These are phyloP conservation scores for Rhagoletis pomonella DNA, from an alignment of 1,140 invertebrate species.

Conservation along the genomic window DNA sequence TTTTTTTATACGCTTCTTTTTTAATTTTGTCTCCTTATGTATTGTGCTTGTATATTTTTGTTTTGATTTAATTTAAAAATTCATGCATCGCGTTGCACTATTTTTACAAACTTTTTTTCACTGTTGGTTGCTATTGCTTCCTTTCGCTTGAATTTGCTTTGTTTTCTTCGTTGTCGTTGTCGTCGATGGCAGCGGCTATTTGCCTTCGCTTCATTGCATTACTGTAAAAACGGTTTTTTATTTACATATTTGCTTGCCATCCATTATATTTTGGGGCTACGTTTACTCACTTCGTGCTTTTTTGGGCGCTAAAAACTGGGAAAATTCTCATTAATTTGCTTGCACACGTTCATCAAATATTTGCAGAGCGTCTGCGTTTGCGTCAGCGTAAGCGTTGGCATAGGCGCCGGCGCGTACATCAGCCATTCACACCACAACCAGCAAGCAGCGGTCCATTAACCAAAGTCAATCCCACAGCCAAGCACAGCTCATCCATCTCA, in stretches of 20 bases:
- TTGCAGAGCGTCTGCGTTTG: constrained; percentile 62
- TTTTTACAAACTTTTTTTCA: neutral
- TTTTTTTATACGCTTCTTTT: neutral
- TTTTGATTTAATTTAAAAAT: constrained; percentile 47
- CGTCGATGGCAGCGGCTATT: neutral
- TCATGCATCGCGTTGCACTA: constrained; percentile 45
- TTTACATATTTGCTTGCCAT: constrained; percentile 33
- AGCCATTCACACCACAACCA: constrained; percentile 35
- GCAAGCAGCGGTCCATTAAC: neutral
- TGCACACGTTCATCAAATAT: constrained; percentile 73
- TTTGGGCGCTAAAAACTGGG: neutral
- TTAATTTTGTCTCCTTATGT: neutral
- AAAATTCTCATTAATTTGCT: constrained; percentile 65
- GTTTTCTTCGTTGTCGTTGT: neutral
- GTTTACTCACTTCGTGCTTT: neutral
- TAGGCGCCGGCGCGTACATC: constrained; percentile 9
- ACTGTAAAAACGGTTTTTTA: constrained; percentile 33
- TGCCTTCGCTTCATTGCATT: constrained; percentile 20
- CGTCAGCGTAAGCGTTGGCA: neutral
- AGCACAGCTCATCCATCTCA: neutral
- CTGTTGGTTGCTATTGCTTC: neutral
- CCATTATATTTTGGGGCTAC: neutral
- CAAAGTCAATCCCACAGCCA: neutral
- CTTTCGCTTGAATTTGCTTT: neutral
- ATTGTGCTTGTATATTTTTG: constrained; percentile 9